Conservation (phyloP, 2,113 vertebrate species). For the Phyllostomus discolor region DNA sequence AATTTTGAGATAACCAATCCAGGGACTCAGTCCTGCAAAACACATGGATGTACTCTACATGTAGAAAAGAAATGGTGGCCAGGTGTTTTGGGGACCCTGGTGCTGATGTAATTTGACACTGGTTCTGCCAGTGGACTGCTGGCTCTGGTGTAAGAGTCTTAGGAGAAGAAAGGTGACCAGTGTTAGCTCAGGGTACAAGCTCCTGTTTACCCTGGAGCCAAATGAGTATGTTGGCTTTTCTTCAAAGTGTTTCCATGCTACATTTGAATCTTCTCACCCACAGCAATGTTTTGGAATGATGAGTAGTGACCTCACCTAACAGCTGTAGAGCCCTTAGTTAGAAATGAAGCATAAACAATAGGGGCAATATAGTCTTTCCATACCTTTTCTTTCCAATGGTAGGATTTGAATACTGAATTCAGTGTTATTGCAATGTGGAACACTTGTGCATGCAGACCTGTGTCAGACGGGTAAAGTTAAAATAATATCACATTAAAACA, state of each 20-base stretch:
- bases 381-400: neutral
- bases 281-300: constrained; percentile 43
- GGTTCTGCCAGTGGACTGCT: neutral
- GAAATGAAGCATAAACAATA: constrained; percentile 44
- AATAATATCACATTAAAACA: neutral
- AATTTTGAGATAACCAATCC: neutral
- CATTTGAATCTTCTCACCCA: constrained; percentile 40
- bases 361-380: constrained; percentile 31
- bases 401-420: constrained; percentile 22
- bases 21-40: neutral
- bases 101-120: neutral
- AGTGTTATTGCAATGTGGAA: neutral
- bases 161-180: neutral
- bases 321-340: constrained; percentile 32
- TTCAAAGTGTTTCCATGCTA: constrained; percentile 66
- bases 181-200: neutral
- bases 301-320: constrained; percentile 60
- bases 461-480: neutral
- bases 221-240: constrained; percentile 59
- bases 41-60: neutral
- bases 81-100: neutral
- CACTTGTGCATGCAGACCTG: neutral
- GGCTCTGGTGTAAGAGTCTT: neutral
- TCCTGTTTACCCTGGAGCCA: constrained; percentile 24
- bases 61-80: neutral